Percentiles rank a stretch among this genome's conserved stretches.
These are phyloP conservation scores for Cydia fagiglandana DNA, from an alignment of 1,140 invertebrate genomes.

Conservation along the genomic window DNA sequence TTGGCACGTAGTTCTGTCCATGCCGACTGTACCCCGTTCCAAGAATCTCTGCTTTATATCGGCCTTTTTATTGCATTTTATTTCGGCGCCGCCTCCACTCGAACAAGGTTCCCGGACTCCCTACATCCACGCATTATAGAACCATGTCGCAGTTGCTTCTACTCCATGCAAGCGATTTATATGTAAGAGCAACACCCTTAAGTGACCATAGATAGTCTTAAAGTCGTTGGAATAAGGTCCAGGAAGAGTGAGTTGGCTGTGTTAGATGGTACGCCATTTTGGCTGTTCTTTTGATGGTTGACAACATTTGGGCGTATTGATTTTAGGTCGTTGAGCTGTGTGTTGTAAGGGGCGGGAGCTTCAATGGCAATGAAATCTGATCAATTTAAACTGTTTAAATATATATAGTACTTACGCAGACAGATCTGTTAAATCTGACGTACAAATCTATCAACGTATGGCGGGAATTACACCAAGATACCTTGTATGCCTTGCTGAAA, in stretches of 20 bases:
- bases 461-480: too few species aligned
- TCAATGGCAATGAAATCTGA: too few species aligned
- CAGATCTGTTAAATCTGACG: too few species aligned
- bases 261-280: constrained; percentile 38
- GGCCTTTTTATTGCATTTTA: constrained; percentile 61
- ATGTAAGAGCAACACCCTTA: neutral
- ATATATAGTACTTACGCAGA: too few species aligned
- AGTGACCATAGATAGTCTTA: too few species aligned
- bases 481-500: too few species aligned
- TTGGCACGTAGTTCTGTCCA: too few species aligned
- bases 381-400: too few species aligned
- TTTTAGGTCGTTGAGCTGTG: constrained; percentile 35
- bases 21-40: constrained; percentile 5
- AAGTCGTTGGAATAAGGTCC: too few species aligned
- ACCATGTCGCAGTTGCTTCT: constrained; percentile 43
- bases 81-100: constrained; percentile 43
- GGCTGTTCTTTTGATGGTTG: constrained; percentile 36
- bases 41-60: constrained; percentile 50
- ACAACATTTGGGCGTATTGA: constrained; percentile 34
- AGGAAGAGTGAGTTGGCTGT: too few species aligned
- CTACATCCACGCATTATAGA: constrained; percentile 38
- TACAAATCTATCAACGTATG: too few species aligned
- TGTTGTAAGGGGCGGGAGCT: neutral
- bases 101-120: constrained; percentile 39
- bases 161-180: constrained; percentile 42